Evolutionary conservation across 2,113 vertebrate genomes (phyloP).

Genomic region (Daphoenositta chrysoptera): DNA sequence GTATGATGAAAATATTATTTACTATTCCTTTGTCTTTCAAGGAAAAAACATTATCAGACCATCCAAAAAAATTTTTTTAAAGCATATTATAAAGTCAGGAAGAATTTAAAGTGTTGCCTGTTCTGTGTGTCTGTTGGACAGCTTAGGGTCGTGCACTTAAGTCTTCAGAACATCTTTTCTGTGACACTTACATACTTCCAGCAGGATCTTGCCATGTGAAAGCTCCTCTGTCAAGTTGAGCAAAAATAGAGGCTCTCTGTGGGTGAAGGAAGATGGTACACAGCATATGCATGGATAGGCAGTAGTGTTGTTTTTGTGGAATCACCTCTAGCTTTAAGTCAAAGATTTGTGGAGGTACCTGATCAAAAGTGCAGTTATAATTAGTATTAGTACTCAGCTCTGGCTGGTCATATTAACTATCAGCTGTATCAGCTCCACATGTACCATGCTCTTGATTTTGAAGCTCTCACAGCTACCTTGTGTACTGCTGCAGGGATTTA

Average conservation of each 20-base stretch:
- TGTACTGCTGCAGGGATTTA: not conserved
- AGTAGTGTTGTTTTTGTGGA: not conserved
- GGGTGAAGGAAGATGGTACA: not conserved
- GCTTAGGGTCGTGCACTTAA: not conserved
- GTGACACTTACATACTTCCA: not conserved
- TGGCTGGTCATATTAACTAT: not conserved
- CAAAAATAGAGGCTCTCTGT: not conserved
- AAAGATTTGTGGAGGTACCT: not conserved
- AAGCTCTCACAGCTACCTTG: not conserved
- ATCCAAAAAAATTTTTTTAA: not conserved
- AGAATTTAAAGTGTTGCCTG: not conserved
- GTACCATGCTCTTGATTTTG: not conserved
- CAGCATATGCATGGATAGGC: not conserved
- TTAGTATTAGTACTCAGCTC: not conserved
- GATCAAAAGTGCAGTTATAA: not conserved
- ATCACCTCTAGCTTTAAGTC: not conserved
- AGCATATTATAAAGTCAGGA: not conserved
- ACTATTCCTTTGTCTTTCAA: not conserved
- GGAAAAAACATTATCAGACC: not conserved
- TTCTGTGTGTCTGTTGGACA: not conserved
- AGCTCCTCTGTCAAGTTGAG: not conserved
- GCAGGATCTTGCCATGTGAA: not conserved
- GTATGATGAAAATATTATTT: not conserved
- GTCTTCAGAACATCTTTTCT: not conserved
- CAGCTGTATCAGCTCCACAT: rapidly evolving